phyloP scores from a whole-genome alignment of 2,888 invertebrate species.

The Patella caerulea region DNA sequence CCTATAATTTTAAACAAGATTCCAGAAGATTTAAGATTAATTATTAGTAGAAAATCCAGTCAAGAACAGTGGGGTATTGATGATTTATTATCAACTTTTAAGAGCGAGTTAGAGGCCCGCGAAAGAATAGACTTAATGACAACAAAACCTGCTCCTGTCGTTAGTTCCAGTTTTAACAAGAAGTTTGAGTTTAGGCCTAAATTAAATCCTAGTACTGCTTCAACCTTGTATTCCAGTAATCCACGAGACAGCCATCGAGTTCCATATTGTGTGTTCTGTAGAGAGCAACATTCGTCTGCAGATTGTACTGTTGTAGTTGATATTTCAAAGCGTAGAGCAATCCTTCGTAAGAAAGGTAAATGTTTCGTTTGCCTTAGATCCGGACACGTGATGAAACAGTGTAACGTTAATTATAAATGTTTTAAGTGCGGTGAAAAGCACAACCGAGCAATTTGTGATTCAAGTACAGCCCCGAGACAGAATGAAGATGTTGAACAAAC shows the following conservation, averaged over 20 bases:
- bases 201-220: too few relatives aligned
- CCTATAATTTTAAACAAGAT: not conserved
- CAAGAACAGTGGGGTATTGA: not conserved
- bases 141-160: too few relatives aligned
- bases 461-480: not conserved
- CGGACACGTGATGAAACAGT: not conserved
- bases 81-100: not conserved
- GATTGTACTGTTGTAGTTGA: not conserved
- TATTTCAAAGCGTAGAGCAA: not conserved
- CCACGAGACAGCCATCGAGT: not conserved
- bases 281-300: not conserved
- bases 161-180: too few relatives aligned
- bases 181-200: too few relatives aligned
- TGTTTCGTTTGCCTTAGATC: conserved; percentile 3
- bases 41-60: not conserved
- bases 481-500: not conserved
- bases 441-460: not conserved
- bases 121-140: too few relatives aligned
- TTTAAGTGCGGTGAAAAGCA: not conserved
- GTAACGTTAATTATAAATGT: not conserved
- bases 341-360: conserved; percentile 1
- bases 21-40: too few relatives aligned
- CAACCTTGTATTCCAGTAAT: too few relatives aligned
- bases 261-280: not conserved
- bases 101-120: not conserved